A percentile compares a stretch with the other conserved stretches of the same genome.
Conservation (phyloP, 1,140 invertebrate species). For the Eriosoma lanigerum region DNA sequence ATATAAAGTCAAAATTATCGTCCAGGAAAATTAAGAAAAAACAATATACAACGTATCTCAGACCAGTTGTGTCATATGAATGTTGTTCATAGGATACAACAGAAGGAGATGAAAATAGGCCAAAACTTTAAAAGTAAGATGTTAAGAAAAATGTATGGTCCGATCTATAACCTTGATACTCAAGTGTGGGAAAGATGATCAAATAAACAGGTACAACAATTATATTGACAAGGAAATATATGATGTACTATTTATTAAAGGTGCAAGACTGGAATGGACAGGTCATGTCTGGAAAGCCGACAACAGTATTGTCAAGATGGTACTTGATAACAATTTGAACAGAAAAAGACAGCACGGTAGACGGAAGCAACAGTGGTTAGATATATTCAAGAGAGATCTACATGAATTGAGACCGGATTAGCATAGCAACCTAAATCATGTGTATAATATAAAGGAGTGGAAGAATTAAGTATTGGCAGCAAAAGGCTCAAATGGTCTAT, state of each 20-base stretch:
- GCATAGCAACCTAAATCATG: neutral
- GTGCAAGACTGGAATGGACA: neutral
- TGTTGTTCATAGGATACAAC: neutral
- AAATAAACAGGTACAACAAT: neutral
- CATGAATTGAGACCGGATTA: neutral
- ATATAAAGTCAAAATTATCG: neutral
- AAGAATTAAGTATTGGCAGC: neutral
- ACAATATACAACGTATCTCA: conserved; percentile 4
- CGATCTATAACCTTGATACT: neutral
- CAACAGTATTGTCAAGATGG: neutral
- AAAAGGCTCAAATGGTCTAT: no score
- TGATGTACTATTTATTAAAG: neutral
- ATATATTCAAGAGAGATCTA: neutral
- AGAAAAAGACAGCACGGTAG: neutral
- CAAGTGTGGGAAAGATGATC: neutral
- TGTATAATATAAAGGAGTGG: neutral
- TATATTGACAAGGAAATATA: neutral
- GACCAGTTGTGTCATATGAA: neutral
- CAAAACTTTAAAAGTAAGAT: conserved; percentile 8
- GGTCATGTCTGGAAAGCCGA: neutral
- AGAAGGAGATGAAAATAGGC: neutral
- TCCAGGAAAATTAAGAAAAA: neutral
- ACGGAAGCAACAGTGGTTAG: neutral
- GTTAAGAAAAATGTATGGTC: neutral
- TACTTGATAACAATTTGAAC: neutral